Percentiles rank a stretch among this genome's conserved stretches.
These are phyloP conservation scores for Drosophila equinoxialis DNA, from an alignment of 1,140 invertebrate genomes.

Conservation along the genomic window DNA sequence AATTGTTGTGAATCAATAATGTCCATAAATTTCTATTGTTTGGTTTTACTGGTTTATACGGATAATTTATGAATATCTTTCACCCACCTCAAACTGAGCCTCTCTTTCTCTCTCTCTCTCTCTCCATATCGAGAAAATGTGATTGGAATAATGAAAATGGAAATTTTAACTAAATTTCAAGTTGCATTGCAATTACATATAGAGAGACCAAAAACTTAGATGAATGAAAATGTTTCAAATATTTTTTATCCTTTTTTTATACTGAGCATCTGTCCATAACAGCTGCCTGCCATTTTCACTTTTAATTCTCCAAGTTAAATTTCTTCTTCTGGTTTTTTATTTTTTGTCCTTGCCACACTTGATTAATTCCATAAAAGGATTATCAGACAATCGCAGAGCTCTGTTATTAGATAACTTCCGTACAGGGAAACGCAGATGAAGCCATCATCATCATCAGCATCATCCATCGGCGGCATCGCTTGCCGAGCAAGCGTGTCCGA, in stretches of 20 bases:
- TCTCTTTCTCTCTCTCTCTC: no score
- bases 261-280: constrained; percentile 34
- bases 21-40: constrained; percentile 62
- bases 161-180: constrained; percentile 7
- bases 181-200: background rate
- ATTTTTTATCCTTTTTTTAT: background rate
- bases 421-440: constrained; percentile 60
- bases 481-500: constrained; percentile 61
- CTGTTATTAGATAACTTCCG: constrained; percentile 74
- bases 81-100: constrained; percentile 18
- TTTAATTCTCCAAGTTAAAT: constrained; percentile 32
- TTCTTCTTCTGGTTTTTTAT: constrained; percentile 6
- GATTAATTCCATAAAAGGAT: constrained; percentile 80
- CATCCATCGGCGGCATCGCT: background rate
- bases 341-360: constrained; percentile 70
- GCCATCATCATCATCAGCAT: constrained; percentile 33
- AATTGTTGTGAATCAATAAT: constrained; percentile 52
- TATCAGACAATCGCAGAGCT: constrained; percentile 52
- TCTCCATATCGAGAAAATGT: constrained; percentile 59
- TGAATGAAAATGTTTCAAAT: background rate
- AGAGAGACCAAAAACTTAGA: background rate
- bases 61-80: constrained; percentile 78
- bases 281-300: constrained; percentile 45
- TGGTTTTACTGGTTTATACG: constrained; percentile 60
- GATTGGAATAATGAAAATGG: constrained; percentile 64